Base-by-base conservation (phyloP, 2,888 invertebrate species). In the Leptopilina drosophilae region DNA sequence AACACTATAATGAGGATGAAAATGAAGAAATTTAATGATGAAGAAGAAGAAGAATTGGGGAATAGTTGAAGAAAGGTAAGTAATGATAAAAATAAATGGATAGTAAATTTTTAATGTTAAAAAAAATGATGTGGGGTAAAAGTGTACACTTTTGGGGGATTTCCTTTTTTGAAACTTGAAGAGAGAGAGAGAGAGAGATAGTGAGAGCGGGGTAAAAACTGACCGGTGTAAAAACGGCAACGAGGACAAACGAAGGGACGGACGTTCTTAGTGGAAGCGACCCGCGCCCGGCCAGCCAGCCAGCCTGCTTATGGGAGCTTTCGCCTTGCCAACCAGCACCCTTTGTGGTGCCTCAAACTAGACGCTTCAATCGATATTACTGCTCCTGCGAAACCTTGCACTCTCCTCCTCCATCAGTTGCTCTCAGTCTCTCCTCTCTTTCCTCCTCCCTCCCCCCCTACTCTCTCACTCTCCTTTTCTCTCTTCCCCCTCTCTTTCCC, bases 301-400 rank as follows among this genome's bases (percentile, higher is more conserved):
- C 78, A 69, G 77, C 77, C 49, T 77, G 65, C 83, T 80, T 81
- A 78, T 81, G 79, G 84, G 80, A 66, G 64, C 80, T 82, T 64
- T 79, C 77, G 78, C 77, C 77, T 78, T 76, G 67, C 76, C 76
- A 78, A 77, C 73, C 42, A 80, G 59, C 82, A 80, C 83, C 84
- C 82, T 78, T 82, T 80, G 81, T 59, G 69, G 84, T 84, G 85
- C 84, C 86, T 85, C 83, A 82, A 83, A 84, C 85, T 82, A 84
- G 84, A 84, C 87, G 82, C 81, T 87, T 87, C 89, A 88, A 90
- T 91, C 91, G 91, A 91, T 91, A 88, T 89, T 88, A 87, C 91
- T 89, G 90, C 90, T 91, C 90, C 91, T 91, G 90, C 90, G 89
- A 90, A 87, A 86, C 88, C 88, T 86, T 86, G 85, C 86, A 86